These are phyloP conservation scores for Trachelus troglodyta DNA, from an alignment of 2,888 invertebrate genomes.

Conservation along the genomic window DNA sequence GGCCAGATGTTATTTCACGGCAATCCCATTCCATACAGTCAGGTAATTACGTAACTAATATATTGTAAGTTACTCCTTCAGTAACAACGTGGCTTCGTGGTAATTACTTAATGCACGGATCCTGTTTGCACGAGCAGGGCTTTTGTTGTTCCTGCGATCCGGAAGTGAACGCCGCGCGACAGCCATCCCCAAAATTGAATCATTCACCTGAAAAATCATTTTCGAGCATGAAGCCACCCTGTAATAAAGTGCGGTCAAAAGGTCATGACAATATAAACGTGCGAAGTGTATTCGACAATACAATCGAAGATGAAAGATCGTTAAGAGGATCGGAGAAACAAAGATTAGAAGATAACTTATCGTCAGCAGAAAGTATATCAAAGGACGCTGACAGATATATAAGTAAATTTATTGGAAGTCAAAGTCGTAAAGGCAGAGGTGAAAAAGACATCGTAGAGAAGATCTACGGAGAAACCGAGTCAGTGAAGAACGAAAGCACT, in stretches of 20 bases:
- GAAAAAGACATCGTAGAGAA: background rate
- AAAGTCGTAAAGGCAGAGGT: background rate
- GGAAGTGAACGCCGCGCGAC: constrained; percentile 46
- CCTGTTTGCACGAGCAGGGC: constrained; percentile 47
- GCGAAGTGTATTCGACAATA: background rate
- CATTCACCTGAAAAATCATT: background rate
- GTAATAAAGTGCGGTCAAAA: background rate
- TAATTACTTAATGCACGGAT: background rate
- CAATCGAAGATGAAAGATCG: background rate
- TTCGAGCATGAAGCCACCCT: background rate
- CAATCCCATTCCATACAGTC: constrained; percentile 64
- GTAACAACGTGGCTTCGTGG: background rate
- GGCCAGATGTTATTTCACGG: constrained; percentile 62
- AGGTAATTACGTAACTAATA: constrained; percentile 35
- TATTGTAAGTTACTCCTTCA: background rate
- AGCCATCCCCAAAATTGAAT: constrained; percentile 28
- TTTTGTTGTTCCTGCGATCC: constrained; percentile 68
- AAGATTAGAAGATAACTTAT: background rate
- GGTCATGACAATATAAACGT: background rate
- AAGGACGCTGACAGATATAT: background rate
- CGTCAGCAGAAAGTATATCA: background rate
- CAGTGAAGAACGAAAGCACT: background rate
- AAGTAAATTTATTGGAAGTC: background rate
- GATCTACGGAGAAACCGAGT: background rate
- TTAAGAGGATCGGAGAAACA: background rate